phyloP scores from a whole-genome alignment of 2,113 vertebrate genomes.

The Caretta caretta region DNA sequence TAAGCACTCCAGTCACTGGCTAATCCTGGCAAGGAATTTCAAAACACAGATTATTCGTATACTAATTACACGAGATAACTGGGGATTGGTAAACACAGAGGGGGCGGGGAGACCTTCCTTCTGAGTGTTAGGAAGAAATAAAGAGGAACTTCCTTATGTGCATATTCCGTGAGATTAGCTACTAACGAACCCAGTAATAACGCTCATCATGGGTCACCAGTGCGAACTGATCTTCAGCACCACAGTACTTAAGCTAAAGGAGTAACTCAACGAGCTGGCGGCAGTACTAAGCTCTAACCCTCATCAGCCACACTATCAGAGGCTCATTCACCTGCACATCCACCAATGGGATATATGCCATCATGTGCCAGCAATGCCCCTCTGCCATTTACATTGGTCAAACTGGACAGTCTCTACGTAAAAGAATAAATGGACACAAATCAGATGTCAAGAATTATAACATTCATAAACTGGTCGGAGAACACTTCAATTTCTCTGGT shows the following conservation, averaged over 20 bases:
- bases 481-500: too few species aligned
- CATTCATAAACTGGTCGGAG: too few species aligned
- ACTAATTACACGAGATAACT: conserved; percentile 54
- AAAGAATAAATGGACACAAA: too few species aligned
- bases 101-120: background rate
- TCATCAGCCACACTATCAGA: too few species aligned
- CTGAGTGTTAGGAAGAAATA: background rate
- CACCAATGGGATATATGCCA: too few species aligned
- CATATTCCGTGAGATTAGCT: background rate
- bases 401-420: too few species aligned
- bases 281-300: background rate
- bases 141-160: background rate
- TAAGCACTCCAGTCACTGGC: conserved; percentile 56
- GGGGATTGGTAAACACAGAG: background rate
- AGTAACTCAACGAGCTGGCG: background rate
- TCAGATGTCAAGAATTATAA: too few species aligned
- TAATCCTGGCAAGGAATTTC: conserved; percentile 68
- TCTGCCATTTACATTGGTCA: too few species aligned
- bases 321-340: too few species aligned
- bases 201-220: background rate
- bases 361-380: too few species aligned
- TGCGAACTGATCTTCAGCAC: background rate
- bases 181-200: background rate
- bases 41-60: conserved; percentile 54
- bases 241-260: background rate